These are phyloP conservation scores for Rhineura floridana DNA, from an alignment of 2,113 vertebrate species.

Conservation along the genomic window DNA sequence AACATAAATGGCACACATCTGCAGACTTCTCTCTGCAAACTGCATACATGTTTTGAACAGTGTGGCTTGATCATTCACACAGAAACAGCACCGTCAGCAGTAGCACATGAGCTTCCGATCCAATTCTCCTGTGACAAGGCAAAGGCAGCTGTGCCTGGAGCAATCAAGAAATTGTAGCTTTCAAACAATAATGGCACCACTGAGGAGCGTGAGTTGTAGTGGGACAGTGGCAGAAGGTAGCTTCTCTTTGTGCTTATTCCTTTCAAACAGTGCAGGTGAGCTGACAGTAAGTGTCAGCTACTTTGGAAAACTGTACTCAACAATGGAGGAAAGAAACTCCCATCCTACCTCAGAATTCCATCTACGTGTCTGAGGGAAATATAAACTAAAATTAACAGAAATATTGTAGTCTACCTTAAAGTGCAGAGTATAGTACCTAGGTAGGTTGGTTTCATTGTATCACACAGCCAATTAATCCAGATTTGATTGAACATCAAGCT, in stretches of 20 bases:
- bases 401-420: slow-evolving; percentile 54
- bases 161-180: not conserved
- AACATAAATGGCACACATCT: no score
- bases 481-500: slow-evolving; percentile 74
- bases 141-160: not conserved
- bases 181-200: not conserved
- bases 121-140: not conserved
- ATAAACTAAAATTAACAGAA: slow-evolving; percentile 36
- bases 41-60: no score
- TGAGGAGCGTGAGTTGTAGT: not conserved
- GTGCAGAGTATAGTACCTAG: slow-evolving; percentile 40
- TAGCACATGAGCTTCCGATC: not conserved
- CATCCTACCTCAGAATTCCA: not conserved
- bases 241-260: not conserved
- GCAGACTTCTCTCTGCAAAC: no score
- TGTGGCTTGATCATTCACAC: not conserved
- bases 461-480: slow-evolving; percentile 77
- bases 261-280: not conserved
- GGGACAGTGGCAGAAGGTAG: not conserved
- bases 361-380: not conserved
- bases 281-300: not conserved
- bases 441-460: slow-evolving; percentile 71
- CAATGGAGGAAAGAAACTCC: not conserved
- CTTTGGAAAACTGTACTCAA: not conserved
- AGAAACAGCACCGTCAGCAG: not conserved